Evolutionary conservation across 1,140 invertebrate genomes (phyloP).

Genomic region (Mizuhopecten yessoensis): DNA sequence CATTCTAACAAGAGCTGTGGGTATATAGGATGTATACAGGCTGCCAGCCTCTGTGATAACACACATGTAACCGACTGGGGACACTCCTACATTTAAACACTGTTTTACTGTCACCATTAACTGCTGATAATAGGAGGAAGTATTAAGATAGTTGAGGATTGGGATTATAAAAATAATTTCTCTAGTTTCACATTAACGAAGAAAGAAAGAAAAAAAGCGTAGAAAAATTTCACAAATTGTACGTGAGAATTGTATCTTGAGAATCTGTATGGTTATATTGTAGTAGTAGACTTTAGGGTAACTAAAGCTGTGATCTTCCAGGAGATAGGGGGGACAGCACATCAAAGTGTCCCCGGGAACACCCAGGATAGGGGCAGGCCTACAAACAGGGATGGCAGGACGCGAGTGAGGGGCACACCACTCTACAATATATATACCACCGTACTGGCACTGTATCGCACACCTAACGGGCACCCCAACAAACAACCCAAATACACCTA

Average conservation of each 20-base stretch:
- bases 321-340: not conserved
- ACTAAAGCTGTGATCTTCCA: not conserved
- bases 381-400: slow-evolving; percentile 3
- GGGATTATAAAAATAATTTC: not conserved
- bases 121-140: not conserved
- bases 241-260: not conserved
- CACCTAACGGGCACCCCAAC: not conserved
- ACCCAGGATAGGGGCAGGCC: not conserved
- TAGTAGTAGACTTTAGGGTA: not conserved
- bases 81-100: not conserved
- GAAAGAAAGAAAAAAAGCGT: not conserved
- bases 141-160: not conserved
- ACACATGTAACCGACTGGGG: not conserved
- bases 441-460: not conserved
- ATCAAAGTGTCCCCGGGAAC: not conserved
- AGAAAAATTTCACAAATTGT: not conserved
- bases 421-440: no score
- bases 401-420: not conserved
- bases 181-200: slow-evolving; percentile 18
- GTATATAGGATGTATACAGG: not conserved
- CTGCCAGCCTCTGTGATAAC: not conserved
- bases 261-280: not conserved
- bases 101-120: not conserved
- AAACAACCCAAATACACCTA: not conserved
- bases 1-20: not conserved